A percentile compares a stretch with the other conserved stretches of the same genome.
Conservation (phyloP, 2,113 vertebrate genomes). For the Pontoporia blainvillei region DNA sequence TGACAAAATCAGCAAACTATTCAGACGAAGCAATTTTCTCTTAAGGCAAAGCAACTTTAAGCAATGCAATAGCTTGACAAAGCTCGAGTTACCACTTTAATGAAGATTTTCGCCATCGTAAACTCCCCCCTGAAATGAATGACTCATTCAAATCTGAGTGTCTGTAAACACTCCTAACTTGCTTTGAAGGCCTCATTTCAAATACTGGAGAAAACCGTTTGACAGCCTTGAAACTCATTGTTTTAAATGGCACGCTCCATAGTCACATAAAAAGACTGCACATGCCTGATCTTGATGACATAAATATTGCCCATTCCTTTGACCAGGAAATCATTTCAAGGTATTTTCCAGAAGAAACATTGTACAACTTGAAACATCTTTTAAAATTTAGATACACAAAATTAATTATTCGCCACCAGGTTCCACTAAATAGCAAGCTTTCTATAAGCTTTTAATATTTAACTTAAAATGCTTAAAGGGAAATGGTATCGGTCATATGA, state of each 20-base stretch:
- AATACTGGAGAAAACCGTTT: slow-evolving; percentile 1
- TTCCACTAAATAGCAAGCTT: not conserved
- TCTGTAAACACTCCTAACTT: not conserved
- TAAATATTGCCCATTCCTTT: not conserved
- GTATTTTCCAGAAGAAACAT: not conserved
- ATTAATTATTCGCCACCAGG: not conserved
- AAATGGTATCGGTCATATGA: not conserved
- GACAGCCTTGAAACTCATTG: not conserved
- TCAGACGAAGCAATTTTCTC: slow-evolving; percentile 4
- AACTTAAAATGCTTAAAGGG: not conserved
- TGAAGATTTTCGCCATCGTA: slow-evolving; percentile 2
- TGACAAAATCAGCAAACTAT: slow-evolving; percentile 15
- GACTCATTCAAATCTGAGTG: slow-evolving; percentile 7
- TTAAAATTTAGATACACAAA: not conserved
- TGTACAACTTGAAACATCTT: not conserved
- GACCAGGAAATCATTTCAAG: not conserved
- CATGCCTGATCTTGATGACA: not conserved
- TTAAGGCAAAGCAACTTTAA: not conserved
- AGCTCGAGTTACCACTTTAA: not conserved
- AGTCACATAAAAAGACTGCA: not conserved
- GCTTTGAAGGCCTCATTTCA: slow-evolving; percentile 10
- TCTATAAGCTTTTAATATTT: not conserved
- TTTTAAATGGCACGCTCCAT: not conserved
- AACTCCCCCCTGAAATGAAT: not conserved
- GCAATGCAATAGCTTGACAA: not conserved